Conservation (phyloP, 1,140 invertebrate genomes). For the Lepidurus arcticus region DNA sequence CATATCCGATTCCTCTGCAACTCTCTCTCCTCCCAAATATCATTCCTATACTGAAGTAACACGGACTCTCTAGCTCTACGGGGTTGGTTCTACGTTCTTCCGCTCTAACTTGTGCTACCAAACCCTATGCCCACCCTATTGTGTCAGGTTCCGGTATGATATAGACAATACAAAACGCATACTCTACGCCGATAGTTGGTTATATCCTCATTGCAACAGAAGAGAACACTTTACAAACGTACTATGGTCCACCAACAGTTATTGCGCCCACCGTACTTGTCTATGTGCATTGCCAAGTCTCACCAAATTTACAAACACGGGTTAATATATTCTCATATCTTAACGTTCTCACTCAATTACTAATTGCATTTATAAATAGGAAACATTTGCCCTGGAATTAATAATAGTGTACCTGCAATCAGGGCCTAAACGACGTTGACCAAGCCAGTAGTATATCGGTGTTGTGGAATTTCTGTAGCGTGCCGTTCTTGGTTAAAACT, state of each 20-base stretch:
- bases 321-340: not conserved
- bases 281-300: not conserved
- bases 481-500: not conserved
- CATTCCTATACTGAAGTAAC: too few relatives aligned
- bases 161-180: not conserved
- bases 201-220: not conserved
- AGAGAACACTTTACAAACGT: not conserved
- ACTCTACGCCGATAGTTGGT: not conserved
- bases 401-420: not conserved
- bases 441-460: not conserved
- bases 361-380: not conserved
- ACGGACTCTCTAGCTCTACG: not conserved
- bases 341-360: not conserved
- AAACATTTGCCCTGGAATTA: not conserved
- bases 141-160: not conserved
- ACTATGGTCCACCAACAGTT: not conserved
- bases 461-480: not conserved
- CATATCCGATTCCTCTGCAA: too few relatives aligned
- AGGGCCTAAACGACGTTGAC: not conserved
- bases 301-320: not conserved
- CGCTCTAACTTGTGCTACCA: not conserved
- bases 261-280: not conserved
- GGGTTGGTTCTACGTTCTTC: not conserved
- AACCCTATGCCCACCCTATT: not conserved
- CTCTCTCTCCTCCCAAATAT: too few relatives aligned